Evolutionary conservation across 2,113 vertebrate genomes (phyloP).

Genomic region (Triplophysa tibetana): DNA sequence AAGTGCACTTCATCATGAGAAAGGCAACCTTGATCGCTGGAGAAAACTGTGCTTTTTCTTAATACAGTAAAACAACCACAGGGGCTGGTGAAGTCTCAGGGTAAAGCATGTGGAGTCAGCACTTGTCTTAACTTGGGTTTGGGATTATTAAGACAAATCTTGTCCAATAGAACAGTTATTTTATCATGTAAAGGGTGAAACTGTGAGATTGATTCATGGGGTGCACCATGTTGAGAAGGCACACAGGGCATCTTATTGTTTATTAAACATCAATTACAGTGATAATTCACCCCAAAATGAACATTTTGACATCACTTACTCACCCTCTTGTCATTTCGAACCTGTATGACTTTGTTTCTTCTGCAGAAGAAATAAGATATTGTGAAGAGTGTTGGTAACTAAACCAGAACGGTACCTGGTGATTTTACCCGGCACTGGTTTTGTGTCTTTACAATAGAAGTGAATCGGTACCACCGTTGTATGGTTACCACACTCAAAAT

Average conservation of each 20-base stretch:
- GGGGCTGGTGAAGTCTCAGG: background rate
- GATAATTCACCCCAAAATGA: too few species aligned
- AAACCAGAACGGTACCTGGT: too few species aligned
- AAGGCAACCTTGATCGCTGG: background rate
- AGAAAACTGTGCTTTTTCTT: conserved; percentile 10
- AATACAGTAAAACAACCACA: background rate
- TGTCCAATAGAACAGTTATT: background rate
- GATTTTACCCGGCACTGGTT: too few species aligned
- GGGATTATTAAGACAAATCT: background rate
- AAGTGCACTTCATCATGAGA: background rate
- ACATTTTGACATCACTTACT: too few species aligned
- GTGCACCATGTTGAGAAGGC: background rate
- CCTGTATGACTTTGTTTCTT: too few species aligned
- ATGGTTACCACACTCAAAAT: too few species aligned
- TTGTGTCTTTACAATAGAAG: too few species aligned
- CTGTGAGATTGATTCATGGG: background rate
- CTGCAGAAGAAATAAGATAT: too few species aligned
- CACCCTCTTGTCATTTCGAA: too few species aligned
- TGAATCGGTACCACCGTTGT: too few species aligned
- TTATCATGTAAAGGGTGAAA: background rate
- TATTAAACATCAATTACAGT: background rate
- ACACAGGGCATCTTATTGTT: background rate
- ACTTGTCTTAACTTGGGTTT: background rate
- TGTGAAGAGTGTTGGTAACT: too few species aligned
- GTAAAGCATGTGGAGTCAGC: background rate